Percentiles rank a stretch among this genome's conserved stretches.
These are phyloP conservation scores for Scolopax rusticola DNA, from an alignment of 2,797 vertebrate genomes.

Conservation along the genomic window DNA sequence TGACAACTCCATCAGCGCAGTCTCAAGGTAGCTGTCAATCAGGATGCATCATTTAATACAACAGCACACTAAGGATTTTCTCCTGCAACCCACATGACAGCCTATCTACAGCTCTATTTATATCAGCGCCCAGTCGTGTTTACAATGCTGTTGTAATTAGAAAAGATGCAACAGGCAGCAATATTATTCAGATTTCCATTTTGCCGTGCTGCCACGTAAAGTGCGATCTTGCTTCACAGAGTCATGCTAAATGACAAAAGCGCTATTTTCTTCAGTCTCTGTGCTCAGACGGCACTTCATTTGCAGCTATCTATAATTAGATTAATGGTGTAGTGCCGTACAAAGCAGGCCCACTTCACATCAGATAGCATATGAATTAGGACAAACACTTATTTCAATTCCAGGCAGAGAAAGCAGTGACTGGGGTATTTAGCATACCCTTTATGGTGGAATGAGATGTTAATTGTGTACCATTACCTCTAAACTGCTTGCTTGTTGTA, in stretches of 20 bases:
- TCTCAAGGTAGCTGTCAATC: slow-evolving; percentile 99
- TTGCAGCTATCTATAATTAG: slow-evolving; percentile 97
- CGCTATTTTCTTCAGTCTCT: slow-evolving; percentile 85
- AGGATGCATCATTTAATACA: slow-evolving; percentile 87
- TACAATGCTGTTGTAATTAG: slow-evolving; percentile 91
- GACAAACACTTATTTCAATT: slow-evolving; percentile 94
- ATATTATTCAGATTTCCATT: slow-evolving; percentile 83
- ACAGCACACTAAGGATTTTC: slow-evolving; percentile 88
- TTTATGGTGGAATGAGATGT: slow-evolving; percentile 97
- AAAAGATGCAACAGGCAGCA: slow-evolving; percentile 90
- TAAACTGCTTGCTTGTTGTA: slow-evolving; percentile 99
- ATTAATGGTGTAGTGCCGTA: slow-evolving; percentile 92
- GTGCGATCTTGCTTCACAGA: slow-evolving; percentile 85
- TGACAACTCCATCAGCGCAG: slow-evolving; percentile 98
- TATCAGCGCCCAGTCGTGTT: slow-evolving; percentile 86
- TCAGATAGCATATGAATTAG: slow-evolving; percentile 92
- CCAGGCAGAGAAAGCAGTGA: slow-evolving; percentile 89
- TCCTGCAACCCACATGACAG: slow-evolving; percentile 90
- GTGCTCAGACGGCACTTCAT: slow-evolving; percentile 89
- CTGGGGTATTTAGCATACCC: slow-evolving; percentile 93
- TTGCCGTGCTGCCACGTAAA: slow-evolving; percentile 80
- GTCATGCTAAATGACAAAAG: slow-evolving; percentile 88
- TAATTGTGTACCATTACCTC: slow-evolving; percentile 99
- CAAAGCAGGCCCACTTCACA: slow-evolving; percentile 91
- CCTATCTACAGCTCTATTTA: slow-evolving; percentile 96